phyloP scores from a whole-genome alignment of 1,140 invertebrate species.

The Heliconius congener region DNA sequence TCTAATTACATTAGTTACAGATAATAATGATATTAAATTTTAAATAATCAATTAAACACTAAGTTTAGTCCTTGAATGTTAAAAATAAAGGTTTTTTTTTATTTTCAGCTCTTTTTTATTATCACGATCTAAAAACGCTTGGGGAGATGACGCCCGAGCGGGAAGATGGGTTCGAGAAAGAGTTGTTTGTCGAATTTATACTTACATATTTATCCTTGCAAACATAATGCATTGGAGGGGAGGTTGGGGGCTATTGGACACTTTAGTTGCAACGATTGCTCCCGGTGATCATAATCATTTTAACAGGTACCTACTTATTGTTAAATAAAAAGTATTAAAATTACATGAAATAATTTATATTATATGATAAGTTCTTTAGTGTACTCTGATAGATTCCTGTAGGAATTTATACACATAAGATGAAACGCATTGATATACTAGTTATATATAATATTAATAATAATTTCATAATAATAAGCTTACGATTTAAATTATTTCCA shows the following conservation, averaged over 20 bases:
- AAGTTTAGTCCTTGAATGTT: too few species aligned
- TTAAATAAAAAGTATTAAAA: neutral
- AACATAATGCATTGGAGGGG: constrained; percentile 85
- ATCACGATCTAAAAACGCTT: constrained; percentile 55
- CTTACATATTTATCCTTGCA: constrained; percentile 81
- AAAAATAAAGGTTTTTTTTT: neutral
- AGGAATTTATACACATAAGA: too few species aligned
- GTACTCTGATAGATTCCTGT: too few species aligned
- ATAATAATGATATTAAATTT: too few species aligned
- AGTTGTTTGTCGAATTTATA: constrained; percentile 80
- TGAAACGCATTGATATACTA: neutral
- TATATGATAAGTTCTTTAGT: too few species aligned
- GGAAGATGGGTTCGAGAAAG: constrained; percentile 61
- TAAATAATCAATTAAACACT: too few species aligned
- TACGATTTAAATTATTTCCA: neutral
- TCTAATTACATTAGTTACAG: too few species aligned
- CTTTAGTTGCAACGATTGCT: constrained; percentile 57
- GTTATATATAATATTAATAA: neutral
- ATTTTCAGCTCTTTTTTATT: constrained; percentile 56
- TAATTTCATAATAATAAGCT: too few species aligned
- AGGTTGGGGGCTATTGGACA: constrained; percentile 82
- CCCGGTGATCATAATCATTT: constrained; percentile 49
- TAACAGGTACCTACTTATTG: constrained; percentile 10
- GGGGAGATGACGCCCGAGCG: constrained; percentile 46
- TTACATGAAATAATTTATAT: too few species aligned